Evolutionary conservation across 2,888 invertebrate genomes (phyloP).

Genomic region (Yponomeuta plumbellus): DNA sequence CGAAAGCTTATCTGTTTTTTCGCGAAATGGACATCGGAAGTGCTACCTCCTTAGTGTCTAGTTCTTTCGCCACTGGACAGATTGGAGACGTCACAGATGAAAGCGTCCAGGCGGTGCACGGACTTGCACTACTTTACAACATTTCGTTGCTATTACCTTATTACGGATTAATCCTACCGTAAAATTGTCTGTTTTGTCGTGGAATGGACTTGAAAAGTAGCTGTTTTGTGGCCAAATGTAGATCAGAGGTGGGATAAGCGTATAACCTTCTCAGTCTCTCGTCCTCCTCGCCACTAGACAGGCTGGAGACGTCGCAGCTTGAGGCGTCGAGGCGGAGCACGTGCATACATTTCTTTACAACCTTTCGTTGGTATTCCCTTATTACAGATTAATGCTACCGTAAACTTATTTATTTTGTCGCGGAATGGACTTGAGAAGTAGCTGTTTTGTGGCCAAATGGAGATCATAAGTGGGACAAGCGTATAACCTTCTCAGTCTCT

Average conservation of each 20-base stretch:
- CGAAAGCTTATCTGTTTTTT: no score
- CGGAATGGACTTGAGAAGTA: no score
- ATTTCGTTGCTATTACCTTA: slow-evolving; percentile 31
- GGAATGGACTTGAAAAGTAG: no score
- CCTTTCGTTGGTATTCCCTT: no score
- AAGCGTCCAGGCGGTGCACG: slow-evolving; percentile 65
- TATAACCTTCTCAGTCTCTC: slow-evolving; percentile 58
- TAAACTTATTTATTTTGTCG: no score
- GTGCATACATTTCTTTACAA: slow-evolving; percentile 52
- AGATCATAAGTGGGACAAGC: neutral
- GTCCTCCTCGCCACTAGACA: slow-evolving; percentile 73
- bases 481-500: slow-evolving; percentile 52
- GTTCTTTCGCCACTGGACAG: slow-evolving; percentile 72
- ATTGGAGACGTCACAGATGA: slow-evolving; percentile 68
- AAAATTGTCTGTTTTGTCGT: no score
- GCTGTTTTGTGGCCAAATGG: no score
- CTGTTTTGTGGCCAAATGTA: no score
- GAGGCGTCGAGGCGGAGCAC: slow-evolving; percentile 68
- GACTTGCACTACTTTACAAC: slow-evolving; percentile 61
- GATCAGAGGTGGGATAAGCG: slow-evolving; percentile 32
- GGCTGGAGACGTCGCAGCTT: slow-evolving; percentile 67
- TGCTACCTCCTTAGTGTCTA: slow-evolving; percentile 56
- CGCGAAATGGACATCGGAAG: no score
- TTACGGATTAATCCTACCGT: no score
- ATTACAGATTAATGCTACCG: no score